A percentile compares a stretch with the other conserved stretches of the same genome.
Conservation (phyloP, 1,140 invertebrate genomes). For the Dinothrombium tinctorium region DNA sequence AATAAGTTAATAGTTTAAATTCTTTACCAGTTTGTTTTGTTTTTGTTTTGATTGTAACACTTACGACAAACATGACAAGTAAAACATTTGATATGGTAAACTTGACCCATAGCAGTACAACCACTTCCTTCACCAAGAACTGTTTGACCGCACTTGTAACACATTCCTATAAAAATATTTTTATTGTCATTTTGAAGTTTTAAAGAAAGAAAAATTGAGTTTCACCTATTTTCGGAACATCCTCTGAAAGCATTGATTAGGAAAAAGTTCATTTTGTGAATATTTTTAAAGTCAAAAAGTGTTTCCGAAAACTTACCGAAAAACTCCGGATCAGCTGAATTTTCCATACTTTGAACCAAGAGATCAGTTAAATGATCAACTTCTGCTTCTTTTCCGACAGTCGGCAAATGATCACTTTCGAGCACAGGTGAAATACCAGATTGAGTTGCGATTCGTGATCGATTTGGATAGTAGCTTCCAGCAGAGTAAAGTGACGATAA, state of each 20-base stretch:
- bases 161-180: slow-evolving; percentile 35
- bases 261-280: slow-evolving; percentile 1
- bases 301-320: too few species aligned
- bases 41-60: too few species aligned
- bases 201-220: not conserved
- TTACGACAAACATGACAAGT: slow-evolving; percentile 69
- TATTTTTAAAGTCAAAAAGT: not conserved
- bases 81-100: slow-evolving; percentile 87
- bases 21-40: too few species aligned
- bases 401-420: slow-evolving; percentile 8
- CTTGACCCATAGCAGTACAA: slow-evolving; percentile 71
- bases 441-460: slow-evolving; percentile 23
- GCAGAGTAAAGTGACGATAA: slow-evolving; percentile 39
- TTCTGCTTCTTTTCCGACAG: slow-evolving; percentile 40
- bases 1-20: too few species aligned
- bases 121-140: slow-evolving; percentile 76
- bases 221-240: not conserved
- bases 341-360: slow-evolving; percentile 53
- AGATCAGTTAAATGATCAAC: slow-evolving; percentile 68
- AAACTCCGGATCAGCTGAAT: slow-evolving; percentile 40
- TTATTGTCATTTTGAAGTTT: not conserved
- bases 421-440: slow-evolving; percentile 15
- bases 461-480: slow-evolving; percentile 17
- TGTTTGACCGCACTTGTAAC: slow-evolving; percentile 61
- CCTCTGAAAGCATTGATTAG: not conserved